Percentiles rank a stretch among this genome's conserved stretches.
phyloP scores from a whole-genome alignment of 2,888 invertebrate species.

The Melieria omissa region DNA sequence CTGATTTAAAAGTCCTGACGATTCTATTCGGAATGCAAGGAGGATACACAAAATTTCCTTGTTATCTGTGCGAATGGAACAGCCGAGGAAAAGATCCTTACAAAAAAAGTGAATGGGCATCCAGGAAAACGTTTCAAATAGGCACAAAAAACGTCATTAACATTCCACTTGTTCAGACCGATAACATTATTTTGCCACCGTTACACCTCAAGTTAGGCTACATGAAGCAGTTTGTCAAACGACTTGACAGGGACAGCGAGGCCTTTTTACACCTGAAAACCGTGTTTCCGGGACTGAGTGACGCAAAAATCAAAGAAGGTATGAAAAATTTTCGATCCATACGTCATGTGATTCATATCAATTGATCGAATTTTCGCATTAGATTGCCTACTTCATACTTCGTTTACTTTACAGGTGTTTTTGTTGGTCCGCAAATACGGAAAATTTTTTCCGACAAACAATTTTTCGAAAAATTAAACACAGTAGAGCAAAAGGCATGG shows the following conservation, averaged over 20 bases:
- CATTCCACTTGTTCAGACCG: no score
- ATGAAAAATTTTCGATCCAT: no score
- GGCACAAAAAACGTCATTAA: conserved; percentile 3
- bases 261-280: conserved; percentile 13
- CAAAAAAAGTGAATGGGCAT: conserved; percentile 1
- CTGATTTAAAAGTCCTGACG: conserved; percentile 13
- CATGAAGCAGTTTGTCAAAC: conserved; percentile 20
- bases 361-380: no score
- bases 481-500: no score
- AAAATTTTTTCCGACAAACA: no score
- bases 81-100: conserved; percentile 6
- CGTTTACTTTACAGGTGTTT: no score
- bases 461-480: no score
- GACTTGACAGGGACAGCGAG: conserved; percentile 4
- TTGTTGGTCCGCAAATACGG: no score
- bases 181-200: no score
- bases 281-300: not conserved
- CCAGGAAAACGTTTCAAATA: conserved; percentile 3
- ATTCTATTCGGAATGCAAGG: conserved; percentile 18
- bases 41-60: conserved; percentile 16
- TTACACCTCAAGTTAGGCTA: conserved; percentile 21
- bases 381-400: no score
- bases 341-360: no score
- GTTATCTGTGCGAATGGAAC: conserved; percentile 21
- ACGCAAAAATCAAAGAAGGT: conserved; percentile 9